These are phyloP conservation scores for Thaumatotibia leucotreta DNA, from an alignment of 1,140 invertebrate genomes.

Conservation along the genomic window DNA sequence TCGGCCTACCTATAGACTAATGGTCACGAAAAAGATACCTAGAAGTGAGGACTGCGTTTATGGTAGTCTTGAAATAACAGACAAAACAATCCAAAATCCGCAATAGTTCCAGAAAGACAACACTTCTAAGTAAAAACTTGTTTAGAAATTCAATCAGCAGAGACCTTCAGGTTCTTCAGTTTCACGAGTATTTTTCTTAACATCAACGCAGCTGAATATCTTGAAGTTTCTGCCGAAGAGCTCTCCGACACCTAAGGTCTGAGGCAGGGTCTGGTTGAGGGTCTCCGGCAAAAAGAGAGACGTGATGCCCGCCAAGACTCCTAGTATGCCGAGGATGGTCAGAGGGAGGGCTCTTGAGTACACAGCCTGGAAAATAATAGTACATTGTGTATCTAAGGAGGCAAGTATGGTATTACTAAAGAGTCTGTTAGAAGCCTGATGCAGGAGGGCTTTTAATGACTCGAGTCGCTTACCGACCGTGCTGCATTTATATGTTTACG, in stretches of 20 bases:
- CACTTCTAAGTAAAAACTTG: no score
- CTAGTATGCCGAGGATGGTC: slow-evolving; percentile 85
- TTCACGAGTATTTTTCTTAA: background rate
- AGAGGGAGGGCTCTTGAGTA: slow-evolving; percentile 80
- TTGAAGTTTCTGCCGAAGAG: slow-evolving; percentile 78
- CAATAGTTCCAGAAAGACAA: no score
- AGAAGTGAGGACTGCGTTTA: no score
- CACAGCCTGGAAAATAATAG: slow-evolving; percentile 45
- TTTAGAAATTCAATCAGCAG: background rate
- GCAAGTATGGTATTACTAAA: no score
- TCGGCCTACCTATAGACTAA: no score
- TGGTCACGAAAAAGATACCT: no score
- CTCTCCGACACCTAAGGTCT: slow-evolving; percentile 87
- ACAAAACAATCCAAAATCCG: no score
- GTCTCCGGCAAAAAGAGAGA: slow-evolving; percentile 89
- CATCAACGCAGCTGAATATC: slow-evolving; percentile 50
- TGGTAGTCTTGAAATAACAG: no score
- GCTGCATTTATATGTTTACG: no score
- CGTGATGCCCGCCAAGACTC: slow-evolving; percentile 83
- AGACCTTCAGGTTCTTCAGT: background rate
- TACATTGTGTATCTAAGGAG: background rate
- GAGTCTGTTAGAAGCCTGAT: no score
- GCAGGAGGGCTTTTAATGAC: no score
- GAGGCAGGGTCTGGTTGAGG: slow-evolving; percentile 85
- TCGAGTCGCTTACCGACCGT: no score